phyloP scores from a whole-genome alignment of 2,113 vertebrate genomes.

The Penelope pileata region DNA sequence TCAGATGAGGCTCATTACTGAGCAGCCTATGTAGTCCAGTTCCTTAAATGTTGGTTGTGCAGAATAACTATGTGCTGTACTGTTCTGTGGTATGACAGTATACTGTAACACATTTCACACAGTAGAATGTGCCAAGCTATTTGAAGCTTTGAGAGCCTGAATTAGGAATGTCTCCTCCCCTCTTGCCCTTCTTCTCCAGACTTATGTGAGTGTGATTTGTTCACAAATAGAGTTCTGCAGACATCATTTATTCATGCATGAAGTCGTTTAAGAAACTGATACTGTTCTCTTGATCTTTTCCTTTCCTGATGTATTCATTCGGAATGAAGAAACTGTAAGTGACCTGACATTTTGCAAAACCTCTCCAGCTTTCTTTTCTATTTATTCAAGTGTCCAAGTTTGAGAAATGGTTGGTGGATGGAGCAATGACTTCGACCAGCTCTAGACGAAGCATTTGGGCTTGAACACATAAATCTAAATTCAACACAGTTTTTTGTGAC shows the following conservation, averaged over 20 bases:
- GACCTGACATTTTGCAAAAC: not conserved
- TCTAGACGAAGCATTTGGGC: not conserved
- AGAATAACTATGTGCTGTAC: not conserved
- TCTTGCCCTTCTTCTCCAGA: not conserved
- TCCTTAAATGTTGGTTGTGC: not conserved
- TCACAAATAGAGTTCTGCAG: not conserved
- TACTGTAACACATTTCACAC: too few species aligned
- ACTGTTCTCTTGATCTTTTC: not conserved
- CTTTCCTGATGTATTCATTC: not conserved
- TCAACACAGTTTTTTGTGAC: not conserved
- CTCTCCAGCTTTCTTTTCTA: not conserved
- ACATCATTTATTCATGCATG: too few species aligned
- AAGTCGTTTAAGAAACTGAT: not conserved
- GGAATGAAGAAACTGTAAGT: not conserved
- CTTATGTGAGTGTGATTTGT: accelerated
- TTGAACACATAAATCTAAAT: not conserved
- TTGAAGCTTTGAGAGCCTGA: not conserved
- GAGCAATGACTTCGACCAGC: not conserved
- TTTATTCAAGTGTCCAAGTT: not conserved
- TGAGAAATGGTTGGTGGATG: not conserved
- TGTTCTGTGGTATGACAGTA: too few species aligned
- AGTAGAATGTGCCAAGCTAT: too few species aligned
- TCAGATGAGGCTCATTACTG: not conserved
- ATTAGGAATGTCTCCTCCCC: not conserved
- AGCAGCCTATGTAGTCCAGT: not conserved